Evolutionary conservation across 1,140 invertebrate genomes (phyloP), one percentile per base, ranked within the genome.

Genomic region (Drosophila chauvacae): DNA sequence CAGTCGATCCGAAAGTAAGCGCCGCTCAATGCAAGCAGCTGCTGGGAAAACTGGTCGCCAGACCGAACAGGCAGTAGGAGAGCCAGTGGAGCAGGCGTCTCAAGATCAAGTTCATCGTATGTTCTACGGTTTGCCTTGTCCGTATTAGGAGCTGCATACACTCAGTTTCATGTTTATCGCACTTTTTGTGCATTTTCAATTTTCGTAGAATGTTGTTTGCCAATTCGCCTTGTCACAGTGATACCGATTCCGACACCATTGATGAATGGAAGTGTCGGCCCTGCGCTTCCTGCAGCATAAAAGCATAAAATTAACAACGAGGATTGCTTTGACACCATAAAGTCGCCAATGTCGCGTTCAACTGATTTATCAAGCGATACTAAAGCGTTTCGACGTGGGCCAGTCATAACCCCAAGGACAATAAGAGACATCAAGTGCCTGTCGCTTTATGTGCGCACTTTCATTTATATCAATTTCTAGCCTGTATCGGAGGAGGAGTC

Each of bases 81-180:
- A 60, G 63, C 44, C 42, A 65, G 59, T 70, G 56, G 76, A 47
- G 55, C 61, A 51, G 70, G 69, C 70, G 83, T 77, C 83, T 86
- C 83, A 90, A 90, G 85, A 90, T 90, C 85, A 90, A 90, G 85
- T 90, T 90, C 85, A 90, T 16, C 85, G 84, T 18, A 76, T 68
- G 63, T 23, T 51, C 48, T 11, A 65, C 42, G 57, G 86, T 69
- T 90, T 48, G 71, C 86, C 86, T 90, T 90, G 85, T 73, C 68
- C 81, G 78, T 79, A 90, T 90, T 75, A 68, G 85, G 80, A 60
- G 55, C 48, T 39, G 73, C 39, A 23, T 61, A 77, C 50, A 81
- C 64, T 81, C 55, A 71, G 63, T 59, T 82, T 69, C 61, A 60
- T 66, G 42, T 56, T 63, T 60, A 47, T 76, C 47, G 65, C 50